Evolutionary conservation across 2,888 invertebrate genomes (phyloP).

Genomic region (Meganola albula): DNA sequence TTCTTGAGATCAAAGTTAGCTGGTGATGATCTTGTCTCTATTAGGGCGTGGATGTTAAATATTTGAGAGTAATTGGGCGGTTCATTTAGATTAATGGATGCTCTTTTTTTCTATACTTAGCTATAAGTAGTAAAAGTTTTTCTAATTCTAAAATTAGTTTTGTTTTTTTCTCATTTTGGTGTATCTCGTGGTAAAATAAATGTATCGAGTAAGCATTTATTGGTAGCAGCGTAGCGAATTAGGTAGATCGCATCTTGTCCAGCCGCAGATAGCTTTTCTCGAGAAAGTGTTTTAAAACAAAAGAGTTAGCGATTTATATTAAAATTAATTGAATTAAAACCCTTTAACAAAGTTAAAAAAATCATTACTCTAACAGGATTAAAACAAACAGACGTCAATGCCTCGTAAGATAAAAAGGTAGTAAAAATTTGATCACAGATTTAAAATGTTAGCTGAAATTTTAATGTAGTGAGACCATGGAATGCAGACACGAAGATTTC

Average conservation of each 20-base stretch:
- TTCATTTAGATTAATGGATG: slow-evolving; percentile 17
- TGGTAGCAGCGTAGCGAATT: slow-evolving; percentile 55
- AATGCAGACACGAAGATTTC: too few species aligned
- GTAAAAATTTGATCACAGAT: too few species aligned
- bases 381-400: too few species aligned
- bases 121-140: too few species aligned
- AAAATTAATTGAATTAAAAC: too few species aligned
- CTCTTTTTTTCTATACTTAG: not conserved
- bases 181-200: slow-evolving; percentile 23
- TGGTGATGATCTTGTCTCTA: slow-evolving; percentile 28
- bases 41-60: slow-evolving; percentile 25
- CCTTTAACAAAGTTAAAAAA: too few species aligned
- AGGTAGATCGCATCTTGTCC: slow-evolving; percentile 58
- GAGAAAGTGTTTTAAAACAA: slow-evolving; percentile 13
- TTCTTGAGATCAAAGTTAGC: slow-evolving; percentile 28
- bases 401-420: too few species aligned
- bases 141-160: too few species aligned
- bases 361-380: too few species aligned
- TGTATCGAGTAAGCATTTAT: slow-evolving; percentile 26
- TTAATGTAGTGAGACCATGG: too few species aligned
- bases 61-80: slow-evolving; percentile 19
- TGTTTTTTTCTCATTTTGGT: too few species aligned
- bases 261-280: slow-evolving; percentile 47
- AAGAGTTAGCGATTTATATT: slow-evolving; percentile 31
- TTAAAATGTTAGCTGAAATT: too few species aligned